phyloP scores from a whole-genome alignment of 2,113 vertebrate genomes.

The Heterocephalus glaber region DNA sequence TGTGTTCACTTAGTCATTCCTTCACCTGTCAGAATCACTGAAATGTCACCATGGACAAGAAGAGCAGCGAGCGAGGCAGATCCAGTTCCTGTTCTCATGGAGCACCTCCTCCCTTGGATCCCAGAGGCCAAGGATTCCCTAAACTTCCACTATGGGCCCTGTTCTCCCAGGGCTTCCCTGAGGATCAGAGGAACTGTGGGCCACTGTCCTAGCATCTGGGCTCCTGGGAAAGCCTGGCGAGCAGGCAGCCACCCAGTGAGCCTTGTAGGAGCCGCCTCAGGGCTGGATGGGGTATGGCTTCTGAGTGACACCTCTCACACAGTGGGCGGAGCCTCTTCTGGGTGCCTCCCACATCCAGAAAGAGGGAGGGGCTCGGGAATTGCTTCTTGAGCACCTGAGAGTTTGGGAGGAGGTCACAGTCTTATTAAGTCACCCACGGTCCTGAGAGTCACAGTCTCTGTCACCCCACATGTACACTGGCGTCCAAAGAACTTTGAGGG shows the following conservation, averaged over 20 bases:
- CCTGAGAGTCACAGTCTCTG: not conserved
- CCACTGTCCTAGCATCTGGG: no score
- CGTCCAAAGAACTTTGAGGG: not conserved
- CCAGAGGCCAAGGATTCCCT: not conserved
- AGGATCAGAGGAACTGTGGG: not conserved
- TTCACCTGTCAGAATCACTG: not conserved
- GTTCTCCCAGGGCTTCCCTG: not conserved
- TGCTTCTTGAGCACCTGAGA: not conserved
- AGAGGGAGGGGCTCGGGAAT: not conserved
- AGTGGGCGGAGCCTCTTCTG: not conserved
- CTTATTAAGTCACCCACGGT: not conserved
- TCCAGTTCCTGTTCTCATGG: accelerated
- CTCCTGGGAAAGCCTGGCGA: not conserved
- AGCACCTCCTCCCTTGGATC: not conserved
- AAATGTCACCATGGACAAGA: not conserved
- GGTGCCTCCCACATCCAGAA: not conserved
- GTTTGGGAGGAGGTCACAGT: not conserved
- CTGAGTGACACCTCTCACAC: not conserved
- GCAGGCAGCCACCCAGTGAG: not conserved
- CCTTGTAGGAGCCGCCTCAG: not conserved
- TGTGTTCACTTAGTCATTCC: not conserved
- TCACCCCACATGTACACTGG: not conserved
- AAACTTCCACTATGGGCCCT: not conserved
- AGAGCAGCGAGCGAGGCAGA: not conserved
- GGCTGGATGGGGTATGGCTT: not conserved